A percentile compares a stretch with the other conserved stretches of the same genome.
phyloP scores from a whole-genome alignment of 1,140 invertebrate genomes.

The Lanistes nyassanus region DNA sequence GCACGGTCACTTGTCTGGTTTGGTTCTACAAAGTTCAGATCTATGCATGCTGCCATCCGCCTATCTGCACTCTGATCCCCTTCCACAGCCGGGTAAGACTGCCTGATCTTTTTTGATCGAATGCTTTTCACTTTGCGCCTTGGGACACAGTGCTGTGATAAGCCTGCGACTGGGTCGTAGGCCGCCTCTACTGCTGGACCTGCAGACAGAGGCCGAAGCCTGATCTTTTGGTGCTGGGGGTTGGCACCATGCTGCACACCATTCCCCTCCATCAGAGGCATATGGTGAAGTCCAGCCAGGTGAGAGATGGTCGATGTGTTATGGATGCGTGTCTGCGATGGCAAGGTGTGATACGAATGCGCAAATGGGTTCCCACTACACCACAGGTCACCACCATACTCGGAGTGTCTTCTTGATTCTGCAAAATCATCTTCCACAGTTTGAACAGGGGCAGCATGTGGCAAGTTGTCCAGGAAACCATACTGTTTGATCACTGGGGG shows the following conservation, averaged over 20 bases:
- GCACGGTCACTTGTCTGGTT: not conserved
- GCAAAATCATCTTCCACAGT: not conserved
- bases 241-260: not conserved
- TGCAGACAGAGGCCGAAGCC: slow-evolving; percentile 12
- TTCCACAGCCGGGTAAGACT: slow-evolving; percentile 21
- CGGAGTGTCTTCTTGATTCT: not conserved
- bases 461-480: slow-evolving; percentile 29
- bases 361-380: too few relatives aligned
- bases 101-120: slow-evolving; percentile 15
- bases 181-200: slow-evolving; percentile 14
- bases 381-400: not conserved
- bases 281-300: not conserved
- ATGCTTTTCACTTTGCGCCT: slow-evolving; percentile 14
- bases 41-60: not conserved
- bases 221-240: not conserved
- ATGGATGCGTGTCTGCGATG: not conserved
- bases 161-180: slow-evolving; percentile 1
- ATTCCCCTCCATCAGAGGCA: not conserved
- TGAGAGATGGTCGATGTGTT: not conserved
- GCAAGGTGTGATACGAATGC: slow-evolving; percentile 5
- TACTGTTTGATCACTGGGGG: slow-evolving; percentile 29
- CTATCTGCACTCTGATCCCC: not conserved
- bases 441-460: not conserved
- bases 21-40: slow-evolving; percentile 21
- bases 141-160: not conserved